A percentile compares a stretch with the other conserved stretches of the same genome.
These are phyloP conservation scores for Poicephalus meyeri DNA, from an alignment of 2,113 vertebrate genomes.

Conservation along the genomic window DNA sequence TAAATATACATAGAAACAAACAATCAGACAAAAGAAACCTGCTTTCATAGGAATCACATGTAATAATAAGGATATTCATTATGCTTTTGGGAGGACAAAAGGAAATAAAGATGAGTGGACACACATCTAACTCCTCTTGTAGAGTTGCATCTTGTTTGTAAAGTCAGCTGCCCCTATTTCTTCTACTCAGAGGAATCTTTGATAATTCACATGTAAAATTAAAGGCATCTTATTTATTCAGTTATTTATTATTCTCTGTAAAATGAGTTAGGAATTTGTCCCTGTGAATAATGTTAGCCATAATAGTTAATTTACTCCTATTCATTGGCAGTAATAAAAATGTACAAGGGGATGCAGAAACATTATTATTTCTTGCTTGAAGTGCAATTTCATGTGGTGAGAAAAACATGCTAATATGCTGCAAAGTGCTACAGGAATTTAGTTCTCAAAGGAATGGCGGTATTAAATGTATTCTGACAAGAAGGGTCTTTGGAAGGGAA, in stretches of 20 bases:
- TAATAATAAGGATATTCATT: conserved; percentile 11
- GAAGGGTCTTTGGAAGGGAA: conserved; percentile 81
- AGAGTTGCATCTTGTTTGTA: conserved; percentile 51
- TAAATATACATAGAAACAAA: conserved; percentile 18
- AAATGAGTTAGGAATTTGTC: conserved; percentile 84
- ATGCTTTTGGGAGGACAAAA: not conserved
- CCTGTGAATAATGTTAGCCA: conserved; percentile 80
- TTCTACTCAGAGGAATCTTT: conserved; percentile 69
- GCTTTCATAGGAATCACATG: not conserved
- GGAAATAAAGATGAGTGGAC: conserved; percentile 8
- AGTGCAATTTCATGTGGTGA: conserved; percentile 83
- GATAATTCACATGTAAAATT: conserved; percentile 81
- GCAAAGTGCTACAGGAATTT: conserved; percentile 82
- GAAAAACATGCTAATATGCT: conserved; percentile 82
- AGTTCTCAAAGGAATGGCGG: conserved; percentile 81
- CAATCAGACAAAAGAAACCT: not conserved
- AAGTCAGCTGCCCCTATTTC: conserved; percentile 46
- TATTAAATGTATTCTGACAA: conserved; percentile 87
- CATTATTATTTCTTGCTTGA: conserved; percentile 85
- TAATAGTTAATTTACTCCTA: conserved; percentile 86
- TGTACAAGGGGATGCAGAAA: conserved; percentile 82
- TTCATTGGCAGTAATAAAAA: conserved; percentile 86
- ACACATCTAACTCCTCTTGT: conserved; percentile 13
- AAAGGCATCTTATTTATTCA: conserved; percentile 81
- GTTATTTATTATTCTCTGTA: conserved; percentile 82